These are phyloP conservation scores for Mythimna vitellina DNA, from an alignment of 2,888 invertebrate genomes.

Conservation along the genomic window DNA sequence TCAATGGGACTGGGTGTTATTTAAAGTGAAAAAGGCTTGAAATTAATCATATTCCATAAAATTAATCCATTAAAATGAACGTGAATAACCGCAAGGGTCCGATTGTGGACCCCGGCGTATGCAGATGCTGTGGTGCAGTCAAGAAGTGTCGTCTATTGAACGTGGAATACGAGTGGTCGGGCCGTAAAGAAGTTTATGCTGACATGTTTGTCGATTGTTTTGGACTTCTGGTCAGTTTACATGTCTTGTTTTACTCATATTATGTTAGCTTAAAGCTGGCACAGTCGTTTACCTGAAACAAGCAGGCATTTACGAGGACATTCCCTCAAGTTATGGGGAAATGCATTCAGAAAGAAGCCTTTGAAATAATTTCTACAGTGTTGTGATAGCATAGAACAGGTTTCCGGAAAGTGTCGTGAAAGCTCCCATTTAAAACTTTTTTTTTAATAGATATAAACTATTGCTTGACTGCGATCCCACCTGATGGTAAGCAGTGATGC, in stretches of 20 bases:
- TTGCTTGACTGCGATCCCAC: no score
- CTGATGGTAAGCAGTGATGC: no score
- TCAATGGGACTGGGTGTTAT: slow-evolving; percentile 8
- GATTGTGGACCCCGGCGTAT: slow-evolving; percentile 79
- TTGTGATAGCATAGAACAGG: no score
- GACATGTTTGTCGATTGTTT: slow-evolving; percentile 86
- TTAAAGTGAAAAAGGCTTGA: slow-evolving; percentile 1
- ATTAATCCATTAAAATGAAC: slow-evolving; percentile 62
- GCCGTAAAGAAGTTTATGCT: slow-evolving; percentile 80
- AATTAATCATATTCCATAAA: neutral
- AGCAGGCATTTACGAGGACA: neutral
- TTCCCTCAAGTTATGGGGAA: no score
- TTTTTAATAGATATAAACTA: no score
- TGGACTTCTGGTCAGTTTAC: slow-evolving; percentile 79
- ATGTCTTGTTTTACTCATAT: neutral
- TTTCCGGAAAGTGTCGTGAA: no score
- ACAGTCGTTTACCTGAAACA: neutral
- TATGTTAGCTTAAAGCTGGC: neutral
- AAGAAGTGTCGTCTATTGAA: slow-evolving; percentile 84
- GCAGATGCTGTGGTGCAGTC: slow-evolving; percentile 81
- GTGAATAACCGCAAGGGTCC: slow-evolving; percentile 75
- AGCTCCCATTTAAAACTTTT: no score
- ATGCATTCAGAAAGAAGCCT: no score
- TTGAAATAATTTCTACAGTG: no score
- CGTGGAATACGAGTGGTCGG: slow-evolving; percentile 80